A percentile compares a stretch with the other conserved stretches of the same genome.
These are phyloP conservation scores for Stegophylla sp. DNA, from an alignment of 2,888 invertebrate genomes.

Conservation along the genomic window DNA sequence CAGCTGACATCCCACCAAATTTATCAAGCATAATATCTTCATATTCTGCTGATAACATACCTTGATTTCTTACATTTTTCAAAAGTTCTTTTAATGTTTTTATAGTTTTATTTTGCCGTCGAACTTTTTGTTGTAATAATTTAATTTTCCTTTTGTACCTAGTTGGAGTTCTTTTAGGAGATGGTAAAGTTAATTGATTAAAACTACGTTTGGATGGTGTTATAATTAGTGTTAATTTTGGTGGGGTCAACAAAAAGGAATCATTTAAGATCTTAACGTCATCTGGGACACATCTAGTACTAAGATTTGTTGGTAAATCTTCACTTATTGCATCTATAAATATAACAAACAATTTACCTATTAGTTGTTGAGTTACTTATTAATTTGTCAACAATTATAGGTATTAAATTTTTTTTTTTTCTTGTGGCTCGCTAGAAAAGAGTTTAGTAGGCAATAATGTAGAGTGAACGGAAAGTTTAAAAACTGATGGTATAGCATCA, in stretches of 20 bases:
- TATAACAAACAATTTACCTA: too few species aligned
- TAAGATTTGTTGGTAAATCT: background rate
- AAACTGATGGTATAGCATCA: background rate
- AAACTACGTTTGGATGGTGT: background rate
- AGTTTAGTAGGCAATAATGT: constrained; percentile 12
- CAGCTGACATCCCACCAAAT: background rate
- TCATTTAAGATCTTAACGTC: background rate
- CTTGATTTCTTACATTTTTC: background rate
- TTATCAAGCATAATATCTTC: constrained; percentile 4
- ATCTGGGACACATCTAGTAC: background rate
- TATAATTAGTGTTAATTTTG: background rate
- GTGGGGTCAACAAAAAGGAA: background rate
- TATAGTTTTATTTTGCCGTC: background rate
- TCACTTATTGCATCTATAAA: background rate
- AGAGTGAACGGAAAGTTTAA: too few species aligned
- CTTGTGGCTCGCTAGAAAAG: background rate
- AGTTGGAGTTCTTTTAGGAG: background rate
- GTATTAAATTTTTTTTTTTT: too few species aligned
- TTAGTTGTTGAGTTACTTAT: too few species aligned
- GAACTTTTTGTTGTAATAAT: too few species aligned
- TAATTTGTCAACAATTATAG: too few species aligned
- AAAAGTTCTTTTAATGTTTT: background rate
- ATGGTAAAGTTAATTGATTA: background rate
- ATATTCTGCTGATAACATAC: background rate
- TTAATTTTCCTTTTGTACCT: background rate